Evolutionary conservation across 1,140 invertebrate species (phyloP).

Genomic region (Thalassaphorura encarpata): DNA sequence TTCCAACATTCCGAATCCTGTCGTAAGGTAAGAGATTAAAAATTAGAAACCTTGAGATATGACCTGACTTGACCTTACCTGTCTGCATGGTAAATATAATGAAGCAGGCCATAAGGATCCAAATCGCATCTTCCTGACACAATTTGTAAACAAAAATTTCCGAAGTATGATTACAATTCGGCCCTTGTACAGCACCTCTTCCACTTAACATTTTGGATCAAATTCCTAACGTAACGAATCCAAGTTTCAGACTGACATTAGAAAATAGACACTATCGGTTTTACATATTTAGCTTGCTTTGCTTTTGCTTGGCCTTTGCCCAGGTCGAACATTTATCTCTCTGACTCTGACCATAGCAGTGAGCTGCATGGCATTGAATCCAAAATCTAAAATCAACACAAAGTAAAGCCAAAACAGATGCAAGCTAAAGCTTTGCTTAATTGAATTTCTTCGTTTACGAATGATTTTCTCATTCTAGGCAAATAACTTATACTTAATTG

Average conservation of each 20-base stretch:
- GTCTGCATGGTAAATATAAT: constrained; percentile 33
- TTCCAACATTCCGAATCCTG: constrained; percentile 79
- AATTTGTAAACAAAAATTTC: not conserved
- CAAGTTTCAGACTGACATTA: not conserved
- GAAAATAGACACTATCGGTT: not conserved
- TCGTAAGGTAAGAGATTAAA: not conserved
- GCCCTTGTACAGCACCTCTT: not conserved
- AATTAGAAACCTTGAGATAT: not conserved
- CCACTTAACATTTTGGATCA: not conserved
- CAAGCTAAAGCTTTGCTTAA: too few relatives aligned
- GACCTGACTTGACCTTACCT: not conserved
- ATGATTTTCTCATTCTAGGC: not conserved
- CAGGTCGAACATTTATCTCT: too few relatives aligned
- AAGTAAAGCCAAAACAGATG: too few relatives aligned
- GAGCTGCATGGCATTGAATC: too few relatives aligned
- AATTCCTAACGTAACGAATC: too few relatives aligned
- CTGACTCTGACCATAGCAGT: too few relatives aligned
- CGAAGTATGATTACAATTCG: not conserved
- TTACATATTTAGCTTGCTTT: not conserved
- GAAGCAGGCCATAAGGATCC: constrained; percentile 28
- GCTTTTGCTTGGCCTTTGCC: not conserved
- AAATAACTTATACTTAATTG: not conserved
- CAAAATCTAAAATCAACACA: too few relatives aligned
- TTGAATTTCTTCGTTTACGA: not conserved
- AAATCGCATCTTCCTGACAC: constrained; percentile 21